Evolutionary conservation across 2,888 invertebrate genomes (phyloP).

Genomic region (Andrena fulva): DNA sequence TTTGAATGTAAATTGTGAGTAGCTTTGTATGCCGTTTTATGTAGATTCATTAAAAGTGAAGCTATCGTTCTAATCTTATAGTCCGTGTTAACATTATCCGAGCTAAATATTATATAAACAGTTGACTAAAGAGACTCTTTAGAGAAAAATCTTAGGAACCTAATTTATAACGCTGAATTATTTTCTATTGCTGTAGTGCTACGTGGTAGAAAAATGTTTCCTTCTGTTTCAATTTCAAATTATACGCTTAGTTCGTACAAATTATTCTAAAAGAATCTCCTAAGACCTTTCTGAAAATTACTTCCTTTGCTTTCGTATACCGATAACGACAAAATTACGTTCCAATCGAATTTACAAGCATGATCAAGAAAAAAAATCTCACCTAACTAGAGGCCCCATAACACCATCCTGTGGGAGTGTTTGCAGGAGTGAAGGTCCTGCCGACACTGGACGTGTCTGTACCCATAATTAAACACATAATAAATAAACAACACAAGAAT

Average conservation of each 20-base stretch:
- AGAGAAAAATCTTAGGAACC: constrained; percentile 26
- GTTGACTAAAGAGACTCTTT: not conserved
- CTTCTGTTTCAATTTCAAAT: not conserved
- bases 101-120: not conserved
- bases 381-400: constrained; percentile 87
- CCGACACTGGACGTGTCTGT: constrained; percentile 87
- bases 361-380: constrained; percentile 71
- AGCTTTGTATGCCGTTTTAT: not conserved
- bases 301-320: not conserved
- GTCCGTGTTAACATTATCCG: not conserved
- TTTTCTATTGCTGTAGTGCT: not conserved
- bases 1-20: not conserved
- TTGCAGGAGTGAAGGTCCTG: constrained; percentile 86
- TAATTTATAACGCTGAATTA: not conserved
- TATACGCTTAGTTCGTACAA: not conserved
- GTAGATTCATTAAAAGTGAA: not conserved
- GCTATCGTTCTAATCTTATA: not conserved
- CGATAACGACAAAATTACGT: not conserved
- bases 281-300: constrained; percentile 22
- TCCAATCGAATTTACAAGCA: constrained; percentile 5
- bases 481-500: constrained; percentile 43
- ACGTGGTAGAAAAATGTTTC: not conserved
- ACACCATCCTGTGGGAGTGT: constrained; percentile 85
- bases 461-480: constrained; percentile 51
- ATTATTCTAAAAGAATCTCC: constrained; percentile 4